Base-by-base conservation (phyloP, 2,113 vertebrate genomes). In the Charina bottae region DNA sequence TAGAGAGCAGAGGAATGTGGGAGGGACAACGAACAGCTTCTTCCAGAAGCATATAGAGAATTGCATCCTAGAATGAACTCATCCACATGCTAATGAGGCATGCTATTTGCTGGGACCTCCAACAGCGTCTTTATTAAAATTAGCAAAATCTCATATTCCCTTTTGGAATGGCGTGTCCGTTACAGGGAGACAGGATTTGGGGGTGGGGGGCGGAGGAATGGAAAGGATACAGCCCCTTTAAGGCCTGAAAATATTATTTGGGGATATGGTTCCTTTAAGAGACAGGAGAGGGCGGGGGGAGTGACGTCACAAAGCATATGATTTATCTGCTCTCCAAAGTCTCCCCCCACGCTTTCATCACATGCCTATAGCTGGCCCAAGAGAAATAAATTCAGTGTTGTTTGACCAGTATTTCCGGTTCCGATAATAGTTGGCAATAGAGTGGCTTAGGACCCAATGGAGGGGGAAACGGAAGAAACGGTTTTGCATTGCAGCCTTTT, bases 321-420 rank as follows among this genome's bases (percentile, higher is more conserved):
- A 60, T 59, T 21, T n/a, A 4, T n/a, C 56, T 4, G 19, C 19
- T 87, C n/a, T 58, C 28, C 53, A 24, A 46, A 49, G 49, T n/a
- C n/a, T 6, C 68, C 1, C 24, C 4, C 19, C 11, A 15, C 37
- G 17, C 26, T 78, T 9, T 15, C 10, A 55, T 49, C 85, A 58
- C 62, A 2, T 88, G 85, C 33, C 53, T 37, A 49, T 15, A 10
- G 2, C 17, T 6, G 23, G 26, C 13, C 28, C 46, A 83, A 84
- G 56, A 92, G 37, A 5, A 8, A 17, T 6, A 6, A 54, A 6
- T 15, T 0, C 6, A 2, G 0, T 3, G 3, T 17, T 8, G 1
- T 42, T 33, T 28, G 10, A n/a, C 0, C 0, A 0, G 1, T 7
- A 88, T 8, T 83, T 88, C 91, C 37, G 64, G 86, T 26, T 83